These are phyloP conservation scores for Netelia fuscicornis DNA, from an alignment of 2,888 invertebrate genomes.

Conservation along the genomic window DNA sequence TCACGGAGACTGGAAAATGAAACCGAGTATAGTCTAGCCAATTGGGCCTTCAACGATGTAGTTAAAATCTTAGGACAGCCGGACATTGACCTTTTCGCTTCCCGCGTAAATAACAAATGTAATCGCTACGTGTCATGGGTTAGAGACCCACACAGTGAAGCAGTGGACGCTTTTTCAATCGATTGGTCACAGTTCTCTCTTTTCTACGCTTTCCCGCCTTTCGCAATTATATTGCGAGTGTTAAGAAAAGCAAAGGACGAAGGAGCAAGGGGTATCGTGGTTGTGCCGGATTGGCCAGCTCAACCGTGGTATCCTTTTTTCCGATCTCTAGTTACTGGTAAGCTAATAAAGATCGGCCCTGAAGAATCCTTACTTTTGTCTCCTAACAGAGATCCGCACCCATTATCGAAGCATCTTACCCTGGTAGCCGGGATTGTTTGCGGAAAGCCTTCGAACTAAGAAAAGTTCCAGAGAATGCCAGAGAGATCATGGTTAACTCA, in stretches of 20 bases:
- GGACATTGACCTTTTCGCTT: slow-evolving; percentile 51
- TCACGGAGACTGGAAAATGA: slow-evolving; percentile 43
- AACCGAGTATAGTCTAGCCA: slow-evolving; percentile 45
- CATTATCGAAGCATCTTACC: slow-evolving; percentile 36
- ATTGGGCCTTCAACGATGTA: slow-evolving; percentile 34
- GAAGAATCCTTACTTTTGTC: slow-evolving; percentile 54
- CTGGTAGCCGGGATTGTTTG: slow-evolving; percentile 69
- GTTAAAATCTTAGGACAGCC: slow-evolving; percentile 19
- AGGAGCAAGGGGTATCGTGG: slow-evolving; percentile 51
- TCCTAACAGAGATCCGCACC: slow-evolving; percentile 71
- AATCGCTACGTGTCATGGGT: slow-evolving; percentile 36
- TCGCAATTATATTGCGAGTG: slow-evolving; percentile 47
- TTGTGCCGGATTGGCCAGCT: slow-evolving; percentile 59
- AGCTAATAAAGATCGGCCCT: slow-evolving; percentile 29
- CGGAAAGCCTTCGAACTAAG: slow-evolving; percentile 65
- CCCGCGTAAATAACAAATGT: slow-evolving; percentile 51
- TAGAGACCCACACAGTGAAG: slow-evolving; percentile 42
- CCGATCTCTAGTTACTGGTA: slow-evolving; percentile 5
- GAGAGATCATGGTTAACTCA: slow-evolving; percentile 48
- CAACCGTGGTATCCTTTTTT: slow-evolving; percentile 65
- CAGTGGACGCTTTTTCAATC: slow-evolving; percentile 53
- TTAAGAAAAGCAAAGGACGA: slow-evolving; percentile 54
- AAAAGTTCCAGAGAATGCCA: slow-evolving; percentile 50
- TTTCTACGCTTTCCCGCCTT: slow-evolving; percentile 57
- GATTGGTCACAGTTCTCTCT: slow-evolving; percentile 27